phyloP scores from a whole-genome alignment of 2,113 vertebrate genomes.

The Paedocypris sp. region DNA sequence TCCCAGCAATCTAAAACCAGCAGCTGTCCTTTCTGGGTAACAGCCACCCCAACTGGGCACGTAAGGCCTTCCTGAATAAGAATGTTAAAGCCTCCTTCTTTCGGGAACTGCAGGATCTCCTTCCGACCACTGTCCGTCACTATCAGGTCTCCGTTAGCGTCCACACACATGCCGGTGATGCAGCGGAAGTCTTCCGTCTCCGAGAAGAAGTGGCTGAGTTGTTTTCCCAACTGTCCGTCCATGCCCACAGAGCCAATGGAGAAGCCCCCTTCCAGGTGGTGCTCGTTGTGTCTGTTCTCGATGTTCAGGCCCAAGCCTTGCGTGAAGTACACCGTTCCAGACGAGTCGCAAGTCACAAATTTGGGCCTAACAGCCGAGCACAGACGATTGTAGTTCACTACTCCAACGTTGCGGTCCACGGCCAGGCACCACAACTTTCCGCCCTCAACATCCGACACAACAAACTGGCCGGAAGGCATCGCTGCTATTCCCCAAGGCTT shows the following conservation, averaged over 20 bases:
- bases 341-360: conserved; percentile 86
- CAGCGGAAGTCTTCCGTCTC: conserved; percentile 93
- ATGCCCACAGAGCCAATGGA: conserved; percentile 85
- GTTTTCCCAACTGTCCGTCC: conserved; percentile 83
- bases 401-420: conserved; percentile 78
- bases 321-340: conserved; percentile 90
- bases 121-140: conserved; percentile 90
- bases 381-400: conserved; percentile 84
- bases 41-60: conserved; percentile 83
- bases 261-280: conserved; percentile 90
- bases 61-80: conserved; percentile 85
- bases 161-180: conserved; percentile 97
- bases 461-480: conserved; percentile 86
- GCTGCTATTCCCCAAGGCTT: conserved; percentile 95
- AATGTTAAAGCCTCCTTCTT: conserved; percentile 84
- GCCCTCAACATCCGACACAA: conserved; percentile 91
- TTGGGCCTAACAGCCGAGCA: conserved; percentile 90
- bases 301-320: conserved; percentile 89
- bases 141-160: conserved; percentile 82
- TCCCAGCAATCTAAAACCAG: conserved; percentile 95
- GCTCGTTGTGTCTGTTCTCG: conserved; percentile 86
- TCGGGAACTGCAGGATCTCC: conserved; percentile 91
- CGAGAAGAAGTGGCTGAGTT: conserved; percentile 94
- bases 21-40: conserved; percentile 91
- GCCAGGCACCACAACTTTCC: conserved; percentile 93